Evolutionary conservation across 2,888 invertebrate species (phyloP).

Genomic region (Heteropelma amictum): DNA sequence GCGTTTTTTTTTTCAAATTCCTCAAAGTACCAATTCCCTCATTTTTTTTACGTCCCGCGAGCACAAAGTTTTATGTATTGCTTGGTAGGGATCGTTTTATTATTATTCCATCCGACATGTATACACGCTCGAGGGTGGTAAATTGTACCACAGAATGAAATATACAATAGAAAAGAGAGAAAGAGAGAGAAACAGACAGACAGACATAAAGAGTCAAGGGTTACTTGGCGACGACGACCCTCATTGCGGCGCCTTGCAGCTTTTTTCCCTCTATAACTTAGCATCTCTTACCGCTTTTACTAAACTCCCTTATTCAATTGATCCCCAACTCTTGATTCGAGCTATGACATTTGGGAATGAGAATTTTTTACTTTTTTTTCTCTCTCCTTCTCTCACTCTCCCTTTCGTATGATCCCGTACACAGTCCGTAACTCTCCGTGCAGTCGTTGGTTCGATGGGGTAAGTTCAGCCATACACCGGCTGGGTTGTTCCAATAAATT

Average conservation of each 20-base stretch:
- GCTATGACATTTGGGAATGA: slow-evolving; percentile 40
- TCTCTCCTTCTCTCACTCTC: slow-evolving; percentile 5
- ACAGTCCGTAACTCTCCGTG: neutral
- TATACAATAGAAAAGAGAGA: neutral
- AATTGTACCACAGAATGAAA: slow-evolving; percentile 17
- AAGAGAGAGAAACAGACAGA: neutral
- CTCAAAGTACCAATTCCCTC: slow-evolving; percentile 18
- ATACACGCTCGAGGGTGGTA: slow-evolving; percentile 13
- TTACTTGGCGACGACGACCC: slow-evolving; percentile 36
- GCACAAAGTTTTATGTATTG: slow-evolving; percentile 17
- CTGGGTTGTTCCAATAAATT: slow-evolving; percentile 52
- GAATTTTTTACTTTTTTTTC: slow-evolving; percentile 41
- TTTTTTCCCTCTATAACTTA: slow-evolving; percentile 5
- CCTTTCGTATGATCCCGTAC: neutral
- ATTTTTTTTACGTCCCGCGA: neutral
- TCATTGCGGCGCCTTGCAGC: slow-evolving; percentile 40
- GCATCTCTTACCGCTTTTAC: slow-evolving; percentile 21
- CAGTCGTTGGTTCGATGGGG: neutral
- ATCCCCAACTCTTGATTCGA: slow-evolving; percentile 31
- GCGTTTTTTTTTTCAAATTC: neutral
- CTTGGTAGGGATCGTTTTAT: slow-evolving; percentile 36
- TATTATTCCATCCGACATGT: slow-evolving; percentile 44
- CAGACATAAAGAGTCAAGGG: slow-evolving; percentile 2
- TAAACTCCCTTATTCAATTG: slow-evolving; percentile 48
- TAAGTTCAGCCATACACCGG: slow-evolving; percentile 22